Conservation (phyloP, 2,888 invertebrate species). For the Nasonia oneida region DNA sequence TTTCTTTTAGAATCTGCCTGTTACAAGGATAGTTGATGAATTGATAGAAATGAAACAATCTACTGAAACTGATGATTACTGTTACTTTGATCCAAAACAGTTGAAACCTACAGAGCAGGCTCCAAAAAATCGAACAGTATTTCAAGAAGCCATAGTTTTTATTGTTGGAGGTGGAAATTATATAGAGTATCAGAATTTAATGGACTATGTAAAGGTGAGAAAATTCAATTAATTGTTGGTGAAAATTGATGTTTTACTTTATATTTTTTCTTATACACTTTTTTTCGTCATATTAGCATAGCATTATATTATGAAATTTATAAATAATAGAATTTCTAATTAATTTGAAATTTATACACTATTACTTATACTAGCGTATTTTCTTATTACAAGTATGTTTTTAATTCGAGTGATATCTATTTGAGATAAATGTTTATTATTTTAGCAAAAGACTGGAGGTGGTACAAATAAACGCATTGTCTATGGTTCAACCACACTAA, state of each 20-base stretch:
- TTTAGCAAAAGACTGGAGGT: slow-evolving; percentile 87
- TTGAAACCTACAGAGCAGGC: slow-evolving; percentile 86
- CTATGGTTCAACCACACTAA: slow-evolving; percentile 96
- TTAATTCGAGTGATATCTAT: neutral
- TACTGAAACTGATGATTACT: slow-evolving; percentile 91
- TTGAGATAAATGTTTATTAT: slow-evolving; percentile 67
- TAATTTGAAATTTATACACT: neutral
- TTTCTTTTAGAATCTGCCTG: slow-evolving; percentile 89
- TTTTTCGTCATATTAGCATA: neutral
- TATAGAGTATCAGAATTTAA: slow-evolving; percentile 99
- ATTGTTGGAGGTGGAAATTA: slow-evolving; percentile 98
- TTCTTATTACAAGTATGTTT: neutral
- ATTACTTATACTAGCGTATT: neutral
- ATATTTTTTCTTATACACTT: neutral
- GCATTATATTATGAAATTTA: slow-evolving; percentile 15
- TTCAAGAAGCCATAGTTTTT: slow-evolving; percentile 94
- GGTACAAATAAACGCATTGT: slow-evolving; percentile 90
- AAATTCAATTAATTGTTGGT: slow-evolving; percentile 31
- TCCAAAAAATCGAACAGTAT: slow-evolving; percentile 84
- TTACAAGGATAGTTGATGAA: slow-evolving; percentile 95
- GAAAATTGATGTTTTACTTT: slow-evolving; percentile 32
- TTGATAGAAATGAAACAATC: slow-evolving; percentile 90
- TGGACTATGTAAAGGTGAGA: slow-evolving; percentile 93
- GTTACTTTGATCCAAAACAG: slow-evolving; percentile 97
- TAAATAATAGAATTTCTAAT: neutral